These are phyloP conservation scores for Drosophila formosana DNA, from an alignment of 2,888 invertebrate genomes.

Conservation along the genomic window DNA sequence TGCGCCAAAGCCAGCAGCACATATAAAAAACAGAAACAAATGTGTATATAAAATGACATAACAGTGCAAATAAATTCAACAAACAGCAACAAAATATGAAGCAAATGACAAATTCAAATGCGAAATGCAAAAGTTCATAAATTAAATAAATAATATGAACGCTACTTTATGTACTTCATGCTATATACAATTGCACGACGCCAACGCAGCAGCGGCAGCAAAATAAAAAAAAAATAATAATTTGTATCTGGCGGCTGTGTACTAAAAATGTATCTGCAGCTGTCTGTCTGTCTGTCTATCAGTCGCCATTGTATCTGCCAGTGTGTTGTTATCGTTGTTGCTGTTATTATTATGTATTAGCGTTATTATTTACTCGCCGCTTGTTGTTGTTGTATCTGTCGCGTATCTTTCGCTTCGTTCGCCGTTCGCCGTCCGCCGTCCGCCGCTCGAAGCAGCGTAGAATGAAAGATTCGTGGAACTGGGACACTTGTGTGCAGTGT, in stretches of 20 bases:
- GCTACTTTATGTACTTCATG: conserved; percentile 12
- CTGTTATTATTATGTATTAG: conserved; percentile 74
- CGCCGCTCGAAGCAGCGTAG: conserved; percentile 73
- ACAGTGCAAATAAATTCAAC: conserved; percentile 69
- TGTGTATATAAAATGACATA: conserved; percentile 64
- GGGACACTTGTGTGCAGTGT: conserved; percentile 85
- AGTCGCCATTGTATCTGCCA: conserved; percentile 46
- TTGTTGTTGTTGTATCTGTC: conserved; percentile 17
- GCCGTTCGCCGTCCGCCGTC: conserved; percentile 2
- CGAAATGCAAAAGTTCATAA: conserved; percentile 64
- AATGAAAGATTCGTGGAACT: conserved; percentile 83
- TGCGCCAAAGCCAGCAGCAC: conserved; percentile 29
- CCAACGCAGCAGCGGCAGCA: conserved; percentile 49
- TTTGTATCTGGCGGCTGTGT: conserved; percentile 26
- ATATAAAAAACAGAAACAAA: conserved; percentile 23
- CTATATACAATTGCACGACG: conserved; percentile 44
- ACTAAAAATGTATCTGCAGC: conserved; percentile 55
- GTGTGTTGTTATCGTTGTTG: conserved; percentile 37
- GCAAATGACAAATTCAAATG: conserved; percentile 29
- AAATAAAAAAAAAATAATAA: conserved; percentile 11
- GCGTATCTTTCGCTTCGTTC: conserved; percentile 27
- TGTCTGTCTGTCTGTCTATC: conserved; percentile 37
- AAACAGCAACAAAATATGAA: conserved; percentile 19
- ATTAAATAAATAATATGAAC: conserved; percentile 43
- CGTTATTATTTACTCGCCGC: conserved; percentile 67